Conservation (phyloP, 1,140 invertebrate species). For the Macrobrachium rosenbergii region DNA sequence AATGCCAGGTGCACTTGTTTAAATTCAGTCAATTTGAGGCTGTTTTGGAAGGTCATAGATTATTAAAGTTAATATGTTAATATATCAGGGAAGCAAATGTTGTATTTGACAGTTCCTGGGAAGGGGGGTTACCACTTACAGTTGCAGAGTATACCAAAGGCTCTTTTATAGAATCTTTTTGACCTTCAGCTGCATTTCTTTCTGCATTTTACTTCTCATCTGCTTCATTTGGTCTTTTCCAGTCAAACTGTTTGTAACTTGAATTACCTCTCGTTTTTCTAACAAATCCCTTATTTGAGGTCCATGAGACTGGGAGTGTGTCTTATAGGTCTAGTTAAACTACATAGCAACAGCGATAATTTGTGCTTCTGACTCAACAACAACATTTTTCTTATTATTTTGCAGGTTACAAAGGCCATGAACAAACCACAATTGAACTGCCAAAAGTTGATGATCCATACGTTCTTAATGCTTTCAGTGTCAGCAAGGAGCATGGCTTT, state of each 20-base stretch:
- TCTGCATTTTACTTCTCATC: background rate
- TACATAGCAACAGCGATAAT: too few relatives aligned
- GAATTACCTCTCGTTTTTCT: background rate
- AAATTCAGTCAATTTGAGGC: too few relatives aligned
- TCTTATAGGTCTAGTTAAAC: too few relatives aligned
- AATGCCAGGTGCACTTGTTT: background rate
- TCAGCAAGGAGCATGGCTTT: constrained; percentile 72
- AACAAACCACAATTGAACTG: constrained; percentile 69
- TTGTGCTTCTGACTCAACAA: too few relatives aligned
- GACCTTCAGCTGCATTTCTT: background rate
- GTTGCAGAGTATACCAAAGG: too few relatives aligned
- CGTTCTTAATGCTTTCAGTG: constrained; percentile 72
- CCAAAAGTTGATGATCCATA: constrained; percentile 71
- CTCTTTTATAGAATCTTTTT: too few relatives aligned
- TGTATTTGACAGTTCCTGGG: too few relatives aligned
- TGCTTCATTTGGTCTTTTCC: background rate
- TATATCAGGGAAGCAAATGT: too few relatives aligned
- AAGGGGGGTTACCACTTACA: too few relatives aligned
- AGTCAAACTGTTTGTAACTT: background rate
- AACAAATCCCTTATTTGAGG: background rate
- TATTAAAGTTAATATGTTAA: too few relatives aligned
- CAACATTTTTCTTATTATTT: too few relatives aligned
- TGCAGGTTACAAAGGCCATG: constrained; percentile 69
- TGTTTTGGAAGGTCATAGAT: background rate
- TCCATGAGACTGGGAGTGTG: too few relatives aligned